Base-by-base conservation (phyloP, 2,888 invertebrate species). In the Leptodirus hochenwartii region DNA sequence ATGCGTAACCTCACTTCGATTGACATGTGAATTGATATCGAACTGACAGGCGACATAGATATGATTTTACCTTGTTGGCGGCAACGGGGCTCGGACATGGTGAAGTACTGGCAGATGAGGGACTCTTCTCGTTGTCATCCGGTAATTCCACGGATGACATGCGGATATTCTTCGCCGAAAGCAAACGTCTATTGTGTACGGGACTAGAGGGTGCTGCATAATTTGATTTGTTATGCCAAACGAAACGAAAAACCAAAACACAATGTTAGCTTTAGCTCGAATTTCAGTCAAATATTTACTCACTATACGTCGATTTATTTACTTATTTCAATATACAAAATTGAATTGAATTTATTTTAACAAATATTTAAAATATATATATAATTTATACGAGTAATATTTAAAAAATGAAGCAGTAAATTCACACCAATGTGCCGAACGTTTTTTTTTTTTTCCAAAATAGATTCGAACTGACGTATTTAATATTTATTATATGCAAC, bases 131-230 rank as follows among this genome's bases (percentile, higher is more conserved):
- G 52, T 84, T 84, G 34, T 87, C 85, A 46, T 84, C 84, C 2
- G 90, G 90, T 25, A 91, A 62, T 46, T 93, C 91, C 39, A 91
- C 84, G 38, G 90, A 91, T 51, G 87, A 88, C 73, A 90, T 90
- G 36, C 88, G 66, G 45, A 84, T 80, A 35, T 75, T 75, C 37
- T 81, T 70, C 13, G 85, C 76, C 35, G 76, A 77, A 31, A 85
- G 60, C 36, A 87, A 56, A 40, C 82, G 69, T 33, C 82, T 66
- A 51, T 81, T 82, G 47, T 88, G 87, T 29, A 87, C 85, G 35
- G 90, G 88, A 50, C 88, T 88, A 38, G 87, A 85, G 15, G 88
- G 87, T 30, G 88, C 87, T 85, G 27, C 27, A 17, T 32, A 32
- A 34, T 28, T 31, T 23, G 15, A 23, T 20, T 20, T n/a, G n/a